These are phyloP conservation scores for Drosophila mettleri DNA, from an alignment of 2,888 invertebrate species.

Conservation along the genomic window DNA sequence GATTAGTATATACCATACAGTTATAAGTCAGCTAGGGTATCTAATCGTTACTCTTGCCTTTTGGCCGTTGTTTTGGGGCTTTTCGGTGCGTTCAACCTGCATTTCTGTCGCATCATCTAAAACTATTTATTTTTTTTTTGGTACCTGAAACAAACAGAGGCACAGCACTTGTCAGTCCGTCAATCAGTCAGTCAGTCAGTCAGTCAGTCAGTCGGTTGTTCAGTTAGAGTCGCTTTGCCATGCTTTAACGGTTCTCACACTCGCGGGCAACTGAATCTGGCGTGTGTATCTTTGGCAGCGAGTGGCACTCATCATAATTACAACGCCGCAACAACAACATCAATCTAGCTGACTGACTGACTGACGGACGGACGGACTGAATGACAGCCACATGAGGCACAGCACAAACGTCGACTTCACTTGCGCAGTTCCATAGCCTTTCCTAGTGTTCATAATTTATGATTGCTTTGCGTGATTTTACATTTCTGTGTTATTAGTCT, in stretches of 20 bases:
- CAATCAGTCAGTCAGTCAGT: conserved; percentile 19
- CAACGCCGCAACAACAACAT: conserved; percentile 52
- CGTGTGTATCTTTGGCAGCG: conserved; percentile 76
- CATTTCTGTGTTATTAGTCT: conserved; percentile 71
- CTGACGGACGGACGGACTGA: conserved; percentile 28
- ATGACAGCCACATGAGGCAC: conserved; percentile 56
- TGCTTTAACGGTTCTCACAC: conserved; percentile 80
- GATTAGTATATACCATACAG: not conserved
- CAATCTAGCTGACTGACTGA: conserved; percentile 21
- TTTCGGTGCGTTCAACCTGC: conserved; percentile 47
- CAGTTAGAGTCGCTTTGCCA: conserved; percentile 68
- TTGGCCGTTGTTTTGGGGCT: conserved; percentile 20
- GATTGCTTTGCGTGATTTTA: conserved; percentile 74
- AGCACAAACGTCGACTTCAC: conserved; percentile 19
- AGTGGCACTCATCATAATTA: conserved; percentile 79
- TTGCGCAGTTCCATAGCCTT: conserved; percentile 36
- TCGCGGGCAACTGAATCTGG: conserved; percentile 67
- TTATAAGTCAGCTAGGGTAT: conserved; percentile 6
- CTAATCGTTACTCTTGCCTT: not conserved
- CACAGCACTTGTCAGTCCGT: conserved; percentile 50
- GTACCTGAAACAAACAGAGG: conserved; percentile 43
- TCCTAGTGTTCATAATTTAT: conserved; percentile 68
- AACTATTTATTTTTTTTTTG: conserved; percentile 57
- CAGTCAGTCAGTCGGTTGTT: conserved; percentile 31
- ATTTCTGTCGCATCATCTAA: conserved; percentile 79